Percentiles rank a stretch among this genome's conserved stretches.
Conservation (phyloP, 1,140 invertebrate species). For the Zaprionus nigranus region DNA sequence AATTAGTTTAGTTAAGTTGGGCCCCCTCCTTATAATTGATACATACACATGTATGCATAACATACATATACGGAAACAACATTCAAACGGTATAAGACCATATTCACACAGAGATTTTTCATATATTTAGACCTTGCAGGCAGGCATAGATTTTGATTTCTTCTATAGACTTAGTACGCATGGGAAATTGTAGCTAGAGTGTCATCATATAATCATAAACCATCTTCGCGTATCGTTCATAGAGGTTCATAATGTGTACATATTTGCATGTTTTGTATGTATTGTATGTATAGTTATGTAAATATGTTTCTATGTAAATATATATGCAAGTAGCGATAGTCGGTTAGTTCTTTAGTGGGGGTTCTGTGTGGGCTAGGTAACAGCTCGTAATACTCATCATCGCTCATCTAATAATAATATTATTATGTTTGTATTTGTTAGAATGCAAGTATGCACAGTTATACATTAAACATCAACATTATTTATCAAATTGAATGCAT, state of each 20-base stretch:
- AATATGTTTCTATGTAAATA: slow-evolving; percentile 37
- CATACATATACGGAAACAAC: slow-evolving; percentile 68
- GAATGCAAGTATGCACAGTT: slow-evolving; percentile 18
- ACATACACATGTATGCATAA: slow-evolving; percentile 36
- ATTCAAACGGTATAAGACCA: slow-evolving; percentile 43
- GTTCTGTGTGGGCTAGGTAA: slow-evolving; percentile 46
- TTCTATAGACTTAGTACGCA: slow-evolving; percentile 35
- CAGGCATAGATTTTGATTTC: slow-evolving; percentile 39
- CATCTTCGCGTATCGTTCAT: slow-evolving; percentile 19
- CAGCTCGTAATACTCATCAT: slow-evolving; percentile 36
- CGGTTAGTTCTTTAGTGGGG: slow-evolving; percentile 40
- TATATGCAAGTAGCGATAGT: slow-evolving; percentile 45
- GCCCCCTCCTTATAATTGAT: slow-evolving; percentile 30
- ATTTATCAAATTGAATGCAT: slow-evolving; percentile 75
- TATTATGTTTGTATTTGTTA: slow-evolving; percentile 1
- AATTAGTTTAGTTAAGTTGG: slow-evolving; percentile 29
- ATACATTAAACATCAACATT: slow-evolving; percentile 60
- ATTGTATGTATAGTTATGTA: slow-evolving; percentile 44
- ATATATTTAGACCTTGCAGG: slow-evolving; percentile 26
- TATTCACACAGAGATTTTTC: slow-evolving; percentile 22
- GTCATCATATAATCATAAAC: slow-evolving; percentile 3
- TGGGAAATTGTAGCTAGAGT: slow-evolving; percentile 48
- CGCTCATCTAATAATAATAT: slow-evolving; percentile 8
- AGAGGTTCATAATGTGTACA: slow-evolving; percentile 6
- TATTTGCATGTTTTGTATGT: slow-evolving; percentile 5